phyloP scores from a whole-genome alignment of 2,888 invertebrate species.

The Eurois occulta region DNA sequence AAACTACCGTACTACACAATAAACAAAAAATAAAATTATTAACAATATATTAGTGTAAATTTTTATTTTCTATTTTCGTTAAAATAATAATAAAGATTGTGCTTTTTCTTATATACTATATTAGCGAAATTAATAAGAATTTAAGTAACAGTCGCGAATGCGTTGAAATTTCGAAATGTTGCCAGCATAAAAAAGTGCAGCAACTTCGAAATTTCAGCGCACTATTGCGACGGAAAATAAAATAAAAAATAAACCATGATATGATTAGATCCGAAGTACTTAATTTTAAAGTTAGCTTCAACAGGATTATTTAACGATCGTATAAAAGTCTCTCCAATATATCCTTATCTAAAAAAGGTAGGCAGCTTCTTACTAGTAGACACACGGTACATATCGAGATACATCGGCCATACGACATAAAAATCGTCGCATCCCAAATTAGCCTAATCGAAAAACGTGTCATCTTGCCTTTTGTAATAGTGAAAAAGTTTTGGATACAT shows the following conservation, averaged over 20 bases:
- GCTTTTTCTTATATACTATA: slow-evolving; percentile 88
- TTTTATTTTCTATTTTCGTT: slow-evolving; percentile 81
- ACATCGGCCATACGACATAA: slow-evolving; percentile 76
- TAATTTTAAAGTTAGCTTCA: slow-evolving; percentile 87
- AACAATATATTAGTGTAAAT: slow-evolving; percentile 88
- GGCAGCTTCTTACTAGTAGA: slow-evolving; percentile 85
- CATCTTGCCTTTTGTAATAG: slow-evolving; percentile 81
- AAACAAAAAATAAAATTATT: slow-evolving; percentile 88
- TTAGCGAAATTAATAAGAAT: slow-evolving; percentile 86
- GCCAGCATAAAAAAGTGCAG: slow-evolving; percentile 74
- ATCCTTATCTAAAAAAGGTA: slow-evolving; percentile 90
- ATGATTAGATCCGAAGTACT: slow-evolving; percentile 88
- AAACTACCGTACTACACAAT: slow-evolving; percentile 79
- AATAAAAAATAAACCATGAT: slow-evolving; percentile 79
- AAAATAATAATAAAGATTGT: slow-evolving; percentile 86
- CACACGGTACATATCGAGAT: slow-evolving; percentile 83
- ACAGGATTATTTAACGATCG: slow-evolving; percentile 90
- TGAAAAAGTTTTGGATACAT: slow-evolving; percentile 85
- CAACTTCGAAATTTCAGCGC: slow-evolving; percentile 70
- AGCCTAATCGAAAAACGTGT: slow-evolving; percentile 78
- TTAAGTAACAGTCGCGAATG: slow-evolving; percentile 71
- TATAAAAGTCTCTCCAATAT: slow-evolving; percentile 90
- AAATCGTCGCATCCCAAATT: slow-evolving; percentile 80
- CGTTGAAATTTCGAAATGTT: slow-evolving; percentile 75
- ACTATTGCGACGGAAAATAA: slow-evolving; percentile 70